A percentile compares a stretch with the other conserved stretches of the same genome.
Evolutionary conservation across 1,140 invertebrate genomes (phyloP).

Genomic region (Brevipalpus yothersi): DNA sequence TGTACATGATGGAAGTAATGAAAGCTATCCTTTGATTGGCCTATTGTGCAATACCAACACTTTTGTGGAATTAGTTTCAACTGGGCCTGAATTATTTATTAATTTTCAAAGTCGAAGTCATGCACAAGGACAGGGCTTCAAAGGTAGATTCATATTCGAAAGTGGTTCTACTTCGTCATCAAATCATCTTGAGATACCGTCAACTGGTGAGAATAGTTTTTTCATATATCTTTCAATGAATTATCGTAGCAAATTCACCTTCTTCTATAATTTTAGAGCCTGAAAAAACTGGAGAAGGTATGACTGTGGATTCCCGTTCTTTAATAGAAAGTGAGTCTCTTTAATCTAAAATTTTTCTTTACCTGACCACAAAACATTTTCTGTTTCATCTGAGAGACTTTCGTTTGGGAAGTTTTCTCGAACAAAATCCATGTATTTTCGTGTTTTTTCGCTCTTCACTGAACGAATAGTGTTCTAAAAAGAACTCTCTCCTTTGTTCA

Average conservation of each 20-base stretch:
- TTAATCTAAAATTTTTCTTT: no score
- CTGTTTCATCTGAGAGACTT: no score
- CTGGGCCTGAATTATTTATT: slow-evolving; percentile 44
- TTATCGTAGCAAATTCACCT: neutral
- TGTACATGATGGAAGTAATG: slow-evolving; percentile 43
- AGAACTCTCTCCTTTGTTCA: no score
- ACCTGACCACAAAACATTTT: no score
- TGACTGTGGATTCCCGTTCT: no score
- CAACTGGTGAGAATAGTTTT: slow-evolving; percentile 17
- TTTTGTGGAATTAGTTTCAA: slow-evolving; percentile 49
- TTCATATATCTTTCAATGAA: neutral
- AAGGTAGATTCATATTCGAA: slow-evolving; percentile 46
- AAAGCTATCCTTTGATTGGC: slow-evolving; percentile 36
- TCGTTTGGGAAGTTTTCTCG: no score
- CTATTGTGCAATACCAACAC: slow-evolving; percentile 49
- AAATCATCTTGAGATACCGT: slow-evolving; percentile 21
- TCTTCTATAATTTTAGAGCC: no score
- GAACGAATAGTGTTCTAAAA: no score
- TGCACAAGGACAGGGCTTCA: slow-evolving; percentile 55
- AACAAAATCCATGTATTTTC: no score
- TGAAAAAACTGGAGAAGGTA: no score
- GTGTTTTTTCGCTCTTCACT: no score
- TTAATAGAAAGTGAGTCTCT: no score
- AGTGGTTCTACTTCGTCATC: neutral
- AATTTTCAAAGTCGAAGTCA: slow-evolving; percentile 58